phyloP scores from a whole-genome alignment of 2,113 vertebrate genomes.

The Microtus pennsylvanicus region DNA sequence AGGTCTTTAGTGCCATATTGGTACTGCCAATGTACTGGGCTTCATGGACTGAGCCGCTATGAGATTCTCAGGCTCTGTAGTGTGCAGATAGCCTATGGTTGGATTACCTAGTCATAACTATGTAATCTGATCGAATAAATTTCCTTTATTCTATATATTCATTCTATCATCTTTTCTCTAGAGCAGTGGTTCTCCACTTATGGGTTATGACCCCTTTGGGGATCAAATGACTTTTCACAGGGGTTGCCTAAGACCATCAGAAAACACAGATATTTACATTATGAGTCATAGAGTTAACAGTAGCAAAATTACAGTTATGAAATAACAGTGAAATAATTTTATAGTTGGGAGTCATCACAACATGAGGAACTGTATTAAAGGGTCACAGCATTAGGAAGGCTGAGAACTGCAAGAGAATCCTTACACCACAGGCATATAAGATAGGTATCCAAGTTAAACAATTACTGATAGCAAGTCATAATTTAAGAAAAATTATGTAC shows the following conservation, averaged over 20 bases:
- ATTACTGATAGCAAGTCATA: not conserved
- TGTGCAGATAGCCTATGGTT: not conserved
- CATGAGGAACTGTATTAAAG: not conserved
- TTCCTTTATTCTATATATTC: not conserved
- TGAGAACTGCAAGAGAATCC: not conserved
- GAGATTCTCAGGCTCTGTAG: not conserved
- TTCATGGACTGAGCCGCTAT: not conserved
- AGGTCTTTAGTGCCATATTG: not conserved
- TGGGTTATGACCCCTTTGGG: not conserved
- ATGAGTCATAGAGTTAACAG: not conserved
- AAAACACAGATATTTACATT: not conserved
- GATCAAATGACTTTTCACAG: not conserved
- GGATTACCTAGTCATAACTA: too few relatives aligned
- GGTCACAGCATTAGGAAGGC: not conserved
- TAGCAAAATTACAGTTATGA: not conserved
- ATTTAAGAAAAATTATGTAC: not conserved
- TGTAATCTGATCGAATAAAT: not conserved
- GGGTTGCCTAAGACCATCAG: not conserved
- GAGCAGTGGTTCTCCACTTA: not conserved
- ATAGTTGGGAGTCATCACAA: not conserved
- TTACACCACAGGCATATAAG: not conserved
- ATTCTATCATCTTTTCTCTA: not conserved
- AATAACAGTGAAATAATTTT: not conserved
- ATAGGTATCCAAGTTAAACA: not conserved
- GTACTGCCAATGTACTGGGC: not conserved